A percentile compares a stretch with the other conserved stretches of the same genome.
phyloP scores from a whole-genome alignment of 2,113 vertebrate species.

The Danio rerio region DNA sequence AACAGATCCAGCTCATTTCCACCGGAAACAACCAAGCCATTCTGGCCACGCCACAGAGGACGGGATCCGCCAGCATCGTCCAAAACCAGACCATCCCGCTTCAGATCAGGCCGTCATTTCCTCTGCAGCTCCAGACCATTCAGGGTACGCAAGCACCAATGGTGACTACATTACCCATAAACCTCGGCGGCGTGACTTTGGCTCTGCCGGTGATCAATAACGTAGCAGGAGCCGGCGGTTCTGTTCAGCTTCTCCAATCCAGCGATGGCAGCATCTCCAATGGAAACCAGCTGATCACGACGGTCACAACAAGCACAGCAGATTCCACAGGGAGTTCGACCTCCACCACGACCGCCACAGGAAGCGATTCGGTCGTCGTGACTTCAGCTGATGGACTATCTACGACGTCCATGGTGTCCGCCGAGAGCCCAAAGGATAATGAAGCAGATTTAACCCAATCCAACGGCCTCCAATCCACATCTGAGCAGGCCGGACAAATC shows the following conservation, averaged over 20 bases:
- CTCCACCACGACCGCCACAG: conserved; percentile 71
- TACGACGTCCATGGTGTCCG: conserved; percentile 70
- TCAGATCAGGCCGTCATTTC: conserved; percentile 95
- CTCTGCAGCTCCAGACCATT: conserved; percentile 92
- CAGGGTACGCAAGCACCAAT: conserved; percentile 91
- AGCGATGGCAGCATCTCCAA: conserved; percentile 89
- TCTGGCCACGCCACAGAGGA: conserved; percentile 81
- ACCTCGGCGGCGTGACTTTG: conserved; percentile 94
- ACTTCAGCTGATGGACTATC: conserved; percentile 83
- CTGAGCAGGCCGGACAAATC: conserved; percentile 84
- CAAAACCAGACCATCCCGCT: conserved; percentile 91
- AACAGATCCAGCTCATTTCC: conserved; percentile 96
- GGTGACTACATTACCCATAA: conserved; percentile 96
- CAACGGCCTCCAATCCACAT: conserved; percentile 88
- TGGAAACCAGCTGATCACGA: conserved; percentile 85
- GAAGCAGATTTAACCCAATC: conserved; percentile 79
- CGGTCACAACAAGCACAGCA: conserved; percentile 74
- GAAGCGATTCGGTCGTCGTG: conserved; percentile 59
- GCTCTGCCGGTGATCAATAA: conserved; percentile 96
- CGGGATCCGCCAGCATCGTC: conserved; percentile 84
- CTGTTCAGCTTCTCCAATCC: conserved; percentile 88
- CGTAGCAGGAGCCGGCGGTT: conserved; percentile 82
- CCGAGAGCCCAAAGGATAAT: conserved; percentile 77
- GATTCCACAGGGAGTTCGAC: conserved; percentile 77
- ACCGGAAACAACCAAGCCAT: conserved; percentile 92